A percentile compares a stretch with the other conserved stretches of the same genome.
Evolutionary conservation across 1,140 invertebrate genomes (phyloP).

Genomic region (Ceratina japonica): DNA sequence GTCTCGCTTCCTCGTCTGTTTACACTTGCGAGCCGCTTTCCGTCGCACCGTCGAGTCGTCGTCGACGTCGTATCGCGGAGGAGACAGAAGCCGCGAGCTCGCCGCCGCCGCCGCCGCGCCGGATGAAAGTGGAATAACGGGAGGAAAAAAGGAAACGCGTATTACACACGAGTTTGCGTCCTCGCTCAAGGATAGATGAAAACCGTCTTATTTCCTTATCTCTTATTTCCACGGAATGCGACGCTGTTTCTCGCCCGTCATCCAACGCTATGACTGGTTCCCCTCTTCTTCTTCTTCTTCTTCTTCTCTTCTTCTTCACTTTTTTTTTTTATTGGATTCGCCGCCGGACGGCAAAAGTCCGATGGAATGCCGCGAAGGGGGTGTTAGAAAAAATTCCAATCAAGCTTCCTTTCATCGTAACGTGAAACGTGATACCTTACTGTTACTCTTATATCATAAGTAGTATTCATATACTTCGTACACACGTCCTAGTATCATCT

Average conservation of each 20-base stretch:
- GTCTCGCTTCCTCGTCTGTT: constrained; percentile 60
- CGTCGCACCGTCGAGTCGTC: constrained; percentile 37
- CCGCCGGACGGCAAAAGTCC: constrained; percentile 14
- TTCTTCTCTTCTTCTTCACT: neutral
- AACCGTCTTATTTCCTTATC: constrained; percentile 42
- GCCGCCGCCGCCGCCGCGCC: constrained; percentile 33
- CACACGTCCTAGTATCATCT: too few relatives aligned
- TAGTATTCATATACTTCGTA: too few relatives aligned
- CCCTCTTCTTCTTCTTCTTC: neutral
- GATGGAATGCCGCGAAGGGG: constrained; percentile 1
- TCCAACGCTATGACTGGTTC: neutral
- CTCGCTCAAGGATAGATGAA: constrained; percentile 14
- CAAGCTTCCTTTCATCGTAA: too few relatives aligned
- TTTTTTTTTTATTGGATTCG: neutral
- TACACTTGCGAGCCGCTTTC: constrained; percentile 43
- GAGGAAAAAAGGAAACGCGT: constrained; percentile 48
- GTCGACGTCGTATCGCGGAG: constrained; percentile 11
- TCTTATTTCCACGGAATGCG: constrained; percentile 44
- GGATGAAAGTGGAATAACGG: constrained; percentile 48
- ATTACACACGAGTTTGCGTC: constrained; percentile 44
- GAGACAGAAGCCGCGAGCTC: constrained; percentile 31
- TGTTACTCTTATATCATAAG: too few relatives aligned
- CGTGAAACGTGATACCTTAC: too few relatives aligned
- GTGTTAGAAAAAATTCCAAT: too few relatives aligned
- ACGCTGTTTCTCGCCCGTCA: constrained; percentile 3